Evolutionary conservation across 2,113 vertebrate species (phyloP), one percentile per base, ranked within the genome.

Genomic region (Grantiella picta): DNA sequence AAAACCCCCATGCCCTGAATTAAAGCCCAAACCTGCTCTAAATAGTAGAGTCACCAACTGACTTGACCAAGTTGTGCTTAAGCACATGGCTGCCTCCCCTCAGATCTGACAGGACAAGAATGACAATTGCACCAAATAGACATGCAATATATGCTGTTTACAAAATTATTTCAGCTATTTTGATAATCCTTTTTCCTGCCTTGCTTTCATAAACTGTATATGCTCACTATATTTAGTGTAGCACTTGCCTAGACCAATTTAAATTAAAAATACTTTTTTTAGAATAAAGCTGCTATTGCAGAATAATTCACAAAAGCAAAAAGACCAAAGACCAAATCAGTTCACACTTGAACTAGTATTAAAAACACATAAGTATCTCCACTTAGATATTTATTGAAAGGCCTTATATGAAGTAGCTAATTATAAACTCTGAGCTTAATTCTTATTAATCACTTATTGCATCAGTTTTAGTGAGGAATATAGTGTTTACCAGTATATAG

Each of bases 131-230:
- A 91, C 38, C 47, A 25, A 42, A 70, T 4, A 91, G 70, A 53
- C 21, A 31, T 38, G 75, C 45, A 87, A 38, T 95, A 76, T 76
- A 90, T 82, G 25, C 73, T 10, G 8, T 91, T 95, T 82, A 80
- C 75, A 88, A 70, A 90, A 94, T 76, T 70, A 89, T 88, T 95
- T 80, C 52, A 57, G 49, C 68, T 95, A 47, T 91, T 95, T 82
- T 85, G 59, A 82, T 95, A 66, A 82, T 90, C 35, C 20, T 87
- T 87, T 77, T 79, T 79, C 63, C 76, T 79, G 29, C 68, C 71
- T 92, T 88, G 85, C 66, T 95, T 45, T 90, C 91, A 59, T 16
- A 29, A 59, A 52, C 64, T 90, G 65, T 80, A 47, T 57, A 82
- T 82, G 73, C 68, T 78, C 68, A 73, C 82, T 93, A 33, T 88